Evolutionary conservation across 2,113 vertebrate genomes (phyloP), one percentile per base, ranked within the genome.

Genomic region (Nibea coibor): DNA sequence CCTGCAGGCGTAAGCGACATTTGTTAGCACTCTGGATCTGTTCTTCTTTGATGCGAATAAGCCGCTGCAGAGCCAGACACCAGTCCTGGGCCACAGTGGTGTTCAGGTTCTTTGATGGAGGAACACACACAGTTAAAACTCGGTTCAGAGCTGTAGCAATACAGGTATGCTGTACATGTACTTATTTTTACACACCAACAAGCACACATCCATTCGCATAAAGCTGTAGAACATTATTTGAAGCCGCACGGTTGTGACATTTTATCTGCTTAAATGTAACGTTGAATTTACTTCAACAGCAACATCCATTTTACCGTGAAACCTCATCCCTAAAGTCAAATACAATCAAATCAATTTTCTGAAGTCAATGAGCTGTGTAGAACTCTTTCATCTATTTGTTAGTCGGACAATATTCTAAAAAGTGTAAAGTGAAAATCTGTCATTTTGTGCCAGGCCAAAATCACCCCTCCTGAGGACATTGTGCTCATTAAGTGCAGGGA

Each of bases 11-110:
- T 53, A 99, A 95, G 45, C 97, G 97, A 87, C 97, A 99, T 87
- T 98, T 99, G 96, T 99, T 99, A 78, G 97, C 97, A 0, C 96
- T 96, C 85, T 98, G 97, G 90, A 99, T 98, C 88, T 99, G 97
- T 65, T 98, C 98, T 74, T 99, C 98, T 91, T 99, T 99, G 81
- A 99, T 97, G 65, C 96, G 94, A 93, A 99, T 96, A 77, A 99
- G 96, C 87, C 97, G 95, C 95, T 99, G 97, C 84, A 99, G 94
- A 8, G 98, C 97, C 92, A 98, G 90, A 91, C 96, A 98, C 97
- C 98, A 99, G 90, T 99, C 98, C 79, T 98, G 97, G 1, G 97
- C 97, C 87, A 99, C 97, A 0, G 97, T 96, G 92, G 97, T 97
- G 95, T 99, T 99, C 91, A 99, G 93, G 87, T 98, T 99, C 98